Conservation (phyloP, 2,797 vertebrate genomes). For the Cephalopachus bancanus region DNA sequence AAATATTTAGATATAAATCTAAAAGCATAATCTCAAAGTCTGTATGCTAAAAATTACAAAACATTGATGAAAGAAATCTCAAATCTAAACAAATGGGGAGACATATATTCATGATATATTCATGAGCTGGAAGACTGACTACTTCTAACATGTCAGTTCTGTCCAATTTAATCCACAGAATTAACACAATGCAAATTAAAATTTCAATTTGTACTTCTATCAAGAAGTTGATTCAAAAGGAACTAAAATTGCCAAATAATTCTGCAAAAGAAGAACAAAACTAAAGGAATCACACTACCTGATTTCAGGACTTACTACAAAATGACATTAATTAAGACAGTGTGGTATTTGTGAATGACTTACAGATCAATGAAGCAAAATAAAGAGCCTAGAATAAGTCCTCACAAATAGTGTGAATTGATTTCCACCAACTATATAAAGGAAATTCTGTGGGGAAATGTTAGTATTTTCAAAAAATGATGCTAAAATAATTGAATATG, state of each 20-base stretch:
- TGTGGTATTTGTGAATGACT: not conserved
- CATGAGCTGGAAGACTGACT: not conserved
- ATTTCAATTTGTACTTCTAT: not conserved
- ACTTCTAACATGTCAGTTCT: not conserved
- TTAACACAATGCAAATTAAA: not conserved
- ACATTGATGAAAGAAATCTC: not conserved
- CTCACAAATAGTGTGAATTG: not conserved
- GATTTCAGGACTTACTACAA: not conserved
- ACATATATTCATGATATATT: not conserved
- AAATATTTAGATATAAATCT: constrained; percentile 30
- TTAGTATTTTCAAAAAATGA: not conserved
- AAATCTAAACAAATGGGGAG: not conserved
- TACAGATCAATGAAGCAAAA: not conserved
- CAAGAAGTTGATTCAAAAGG: not conserved
- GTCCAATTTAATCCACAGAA: not conserved
- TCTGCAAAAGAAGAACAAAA: not conserved
- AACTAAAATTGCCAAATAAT: not conserved
- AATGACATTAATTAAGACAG: not conserved
- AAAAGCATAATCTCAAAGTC: constrained; percentile 7
- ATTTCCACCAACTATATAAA: not conserved
- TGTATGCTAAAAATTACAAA: not conserved
- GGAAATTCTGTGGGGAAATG: not conserved
- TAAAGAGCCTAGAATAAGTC: not conserved
- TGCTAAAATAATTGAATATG: not conserved
- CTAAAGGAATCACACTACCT: not conserved